phyloP scores from a whole-genome alignment of 2,888 invertebrate genomes.

The Spatulosminthurus flaviceps region DNA sequence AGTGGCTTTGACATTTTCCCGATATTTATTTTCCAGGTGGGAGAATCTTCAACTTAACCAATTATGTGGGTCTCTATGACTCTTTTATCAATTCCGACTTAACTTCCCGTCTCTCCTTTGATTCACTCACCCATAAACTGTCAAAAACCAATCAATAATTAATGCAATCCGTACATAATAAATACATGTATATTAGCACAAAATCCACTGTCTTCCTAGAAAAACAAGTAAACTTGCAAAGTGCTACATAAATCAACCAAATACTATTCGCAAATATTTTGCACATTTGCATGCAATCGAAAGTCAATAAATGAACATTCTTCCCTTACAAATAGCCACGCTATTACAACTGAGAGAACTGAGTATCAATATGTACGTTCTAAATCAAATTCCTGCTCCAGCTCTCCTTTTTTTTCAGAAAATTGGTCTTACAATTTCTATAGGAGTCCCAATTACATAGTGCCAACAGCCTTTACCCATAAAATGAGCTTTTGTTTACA shows the following conservation, averaged over 20 bases:
- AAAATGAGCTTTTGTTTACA: no score
- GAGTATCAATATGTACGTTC: no score
- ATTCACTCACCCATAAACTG: constrained; percentile 3
- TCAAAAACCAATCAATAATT: constrained; percentile 9
- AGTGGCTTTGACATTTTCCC: constrained; percentile 34
- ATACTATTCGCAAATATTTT: background rate
- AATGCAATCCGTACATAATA: background rate
- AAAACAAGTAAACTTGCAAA: no score
- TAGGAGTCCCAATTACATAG: no score
- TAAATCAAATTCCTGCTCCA: no score
- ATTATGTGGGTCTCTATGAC: background rate
- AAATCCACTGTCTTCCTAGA: background rate
- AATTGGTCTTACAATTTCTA: no score
- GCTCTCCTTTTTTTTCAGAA: no score
- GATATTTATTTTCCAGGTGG: constrained; percentile 4
- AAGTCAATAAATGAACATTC: background rate
- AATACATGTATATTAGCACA: background rate
- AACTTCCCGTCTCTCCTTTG: background rate
- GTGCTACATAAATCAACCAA: no score
- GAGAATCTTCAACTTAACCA: background rate
- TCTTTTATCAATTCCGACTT: background rate
- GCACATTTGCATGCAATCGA: background rate
- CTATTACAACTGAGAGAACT: no score
- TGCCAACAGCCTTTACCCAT: no score
- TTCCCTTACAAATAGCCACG: background rate